Base-by-base conservation (phyloP, 2,113 vertebrate species). In the Copsychus sechellarum region DNA sequence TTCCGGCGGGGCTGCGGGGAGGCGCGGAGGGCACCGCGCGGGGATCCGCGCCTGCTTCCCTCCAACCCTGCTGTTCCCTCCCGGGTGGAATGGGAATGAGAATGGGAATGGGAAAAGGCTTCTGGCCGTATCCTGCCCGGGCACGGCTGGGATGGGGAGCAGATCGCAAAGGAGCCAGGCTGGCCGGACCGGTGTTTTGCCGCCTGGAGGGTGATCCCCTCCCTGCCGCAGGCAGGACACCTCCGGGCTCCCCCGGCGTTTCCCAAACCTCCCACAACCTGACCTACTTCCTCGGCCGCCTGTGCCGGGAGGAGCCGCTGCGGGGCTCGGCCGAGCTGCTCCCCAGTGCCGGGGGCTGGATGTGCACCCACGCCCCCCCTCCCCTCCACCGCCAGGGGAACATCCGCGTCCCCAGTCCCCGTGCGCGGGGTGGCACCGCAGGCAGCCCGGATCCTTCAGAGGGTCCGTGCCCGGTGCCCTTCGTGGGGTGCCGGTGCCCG, bases 111-210 rank as follows among this genome's bases (percentile, higher is more conserved):
- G 25, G 56, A 43, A 9, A 43, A 21, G 38, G 33, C 31, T 72
- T 64, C 73, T 24, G 79, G 34, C 36, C 29, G 18, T 21, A 50
- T 81, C 90, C 45, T 57, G 69, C 62, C 48, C 25, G 40, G 76
- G 76, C 67, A 71, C 42, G 92, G 70, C 65, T 43, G 43, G 62
- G 50, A 5, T 0, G 58, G 93, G 88, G 84, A 83, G 38, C 24
- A 10, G 57, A 34, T 64, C 50, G 47, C 28, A 54, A 90, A 96
- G 91, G 69, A 95, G 92, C 92, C 71, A 5, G 90, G 93, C 95
- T 94, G 92, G 95, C 93, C 92, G 23, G 92, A 96, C 95, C 93
- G 92, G 95, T 95, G 95, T 92, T 94, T 58, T 87, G 66, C 48
- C 62, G 71, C 95, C 92, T 20, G 38, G 22, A 82, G 93, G 71